Evolutionary conservation across 2,888 invertebrate genomes (phyloP).

Genomic region (Apantesis nais): DNA sequence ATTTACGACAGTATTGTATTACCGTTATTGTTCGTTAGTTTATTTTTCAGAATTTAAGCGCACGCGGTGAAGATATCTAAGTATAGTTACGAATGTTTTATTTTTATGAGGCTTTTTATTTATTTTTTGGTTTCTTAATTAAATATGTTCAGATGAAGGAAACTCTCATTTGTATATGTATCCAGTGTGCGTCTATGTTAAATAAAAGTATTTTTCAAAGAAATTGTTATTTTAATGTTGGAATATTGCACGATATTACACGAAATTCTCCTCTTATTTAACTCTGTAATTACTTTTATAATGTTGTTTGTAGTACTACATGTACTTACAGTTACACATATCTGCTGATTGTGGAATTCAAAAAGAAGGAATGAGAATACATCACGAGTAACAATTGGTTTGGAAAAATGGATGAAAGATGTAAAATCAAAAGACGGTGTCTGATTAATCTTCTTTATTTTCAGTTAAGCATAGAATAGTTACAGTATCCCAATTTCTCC

Average conservation of each 20-base stretch:
- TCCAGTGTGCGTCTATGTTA: slow-evolving; percentile 51
- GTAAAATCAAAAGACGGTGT: slow-evolving; percentile 39
- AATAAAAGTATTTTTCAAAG: slow-evolving; percentile 58
- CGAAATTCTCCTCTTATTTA: too few relatives aligned
- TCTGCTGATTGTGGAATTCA: background rate
- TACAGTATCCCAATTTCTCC: slow-evolving; percentile 79
- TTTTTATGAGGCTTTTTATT: background rate
- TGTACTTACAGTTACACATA: too few relatives aligned
- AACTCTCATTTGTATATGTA: slow-evolving; percentile 41
- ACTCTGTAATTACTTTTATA: too few relatives aligned
- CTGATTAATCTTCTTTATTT: slow-evolving; percentile 83
- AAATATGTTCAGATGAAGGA: slow-evolving; percentile 1
- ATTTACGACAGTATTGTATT: slow-evolving; percentile 19
- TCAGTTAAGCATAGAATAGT: slow-evolving; percentile 85
- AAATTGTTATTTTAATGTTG: slow-evolving; percentile 18
- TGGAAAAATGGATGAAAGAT: background rate
- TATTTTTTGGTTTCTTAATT: slow-evolving; percentile 4
- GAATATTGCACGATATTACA: too few relatives aligned
- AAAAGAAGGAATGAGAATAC: background rate
- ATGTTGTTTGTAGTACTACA: too few relatives aligned
- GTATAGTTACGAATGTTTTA: background rate
- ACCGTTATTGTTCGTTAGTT: background rate
- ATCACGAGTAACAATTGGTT: too few relatives aligned
- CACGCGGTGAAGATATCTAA: slow-evolving; percentile 11
- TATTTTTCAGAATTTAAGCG: slow-evolving; percentile 23